Percentiles rank a stretch among this genome's conserved stretches.
phyloP scores from a whole-genome alignment of 2,888 invertebrate species.

The Smittia sp. region DNA sequence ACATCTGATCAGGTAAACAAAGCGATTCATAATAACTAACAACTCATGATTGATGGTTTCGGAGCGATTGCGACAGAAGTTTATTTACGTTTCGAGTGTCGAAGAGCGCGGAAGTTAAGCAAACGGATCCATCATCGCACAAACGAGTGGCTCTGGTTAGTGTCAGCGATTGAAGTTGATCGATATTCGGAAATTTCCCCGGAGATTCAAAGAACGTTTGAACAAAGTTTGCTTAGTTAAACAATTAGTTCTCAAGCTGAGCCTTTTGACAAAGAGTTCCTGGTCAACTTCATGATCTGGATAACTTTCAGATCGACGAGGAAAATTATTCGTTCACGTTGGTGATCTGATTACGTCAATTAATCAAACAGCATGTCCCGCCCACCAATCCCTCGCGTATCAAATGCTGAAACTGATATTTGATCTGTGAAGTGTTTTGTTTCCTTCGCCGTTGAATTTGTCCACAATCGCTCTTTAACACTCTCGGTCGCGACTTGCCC shows the following conservation, averaged over 20 bases:
- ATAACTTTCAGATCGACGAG: neutral
- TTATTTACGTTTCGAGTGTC: neutral
- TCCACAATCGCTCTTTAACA: neutral
- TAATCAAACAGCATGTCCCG: constrained; percentile 35
- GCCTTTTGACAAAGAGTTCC: no score
- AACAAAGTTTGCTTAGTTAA: no score
- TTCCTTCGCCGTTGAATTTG: neutral
- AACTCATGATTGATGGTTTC: constrained; percentile 26
- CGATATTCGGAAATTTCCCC: neutral
- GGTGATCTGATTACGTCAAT: constrained; percentile 17
- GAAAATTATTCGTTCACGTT: no score
- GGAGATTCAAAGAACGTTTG: no score
- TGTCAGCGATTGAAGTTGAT: neutral
- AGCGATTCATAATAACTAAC: neutral
- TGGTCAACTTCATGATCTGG: neutral
- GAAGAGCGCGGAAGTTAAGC: neutral
- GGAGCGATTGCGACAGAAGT: neutral
- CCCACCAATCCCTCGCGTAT: constrained; percentile 4
- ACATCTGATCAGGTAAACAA: constrained; percentile 20
- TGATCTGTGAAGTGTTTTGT: neutral
- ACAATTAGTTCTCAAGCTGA: no score
- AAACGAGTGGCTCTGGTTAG: neutral
- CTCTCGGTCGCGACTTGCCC: neutral
- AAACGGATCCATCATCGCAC: neutral
- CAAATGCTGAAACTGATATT: constrained; percentile 29